These are phyloP conservation scores for Thunnus albacares DNA, from an alignment of 2,797 vertebrate species.

Conservation along the genomic window DNA sequence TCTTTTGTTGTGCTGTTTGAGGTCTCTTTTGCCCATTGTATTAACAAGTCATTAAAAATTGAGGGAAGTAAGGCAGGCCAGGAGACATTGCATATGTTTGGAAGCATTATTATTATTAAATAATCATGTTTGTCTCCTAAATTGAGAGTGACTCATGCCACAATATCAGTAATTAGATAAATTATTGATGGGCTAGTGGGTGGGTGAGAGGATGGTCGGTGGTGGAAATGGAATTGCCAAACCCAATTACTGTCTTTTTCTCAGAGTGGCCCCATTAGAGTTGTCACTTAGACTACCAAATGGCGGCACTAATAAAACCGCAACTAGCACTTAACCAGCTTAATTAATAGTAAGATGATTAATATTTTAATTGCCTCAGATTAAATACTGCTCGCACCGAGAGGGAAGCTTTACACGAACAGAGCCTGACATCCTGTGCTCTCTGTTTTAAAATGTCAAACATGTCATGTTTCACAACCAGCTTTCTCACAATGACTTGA, in stretches of 20 bases:
- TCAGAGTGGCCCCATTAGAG: conserved; percentile 89
- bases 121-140: conserved; percentile 94
- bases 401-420: conserved; percentile 47
- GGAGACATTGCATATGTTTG: conserved; percentile 90
- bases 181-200: conserved; percentile 92
- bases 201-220: conserved; percentile 84
- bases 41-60: conserved; percentile 90
- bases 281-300: conserved; percentile 91
- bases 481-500: conserved; percentile 17
- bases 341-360: conserved; percentile 93
- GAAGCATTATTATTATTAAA: conserved; percentile 94
- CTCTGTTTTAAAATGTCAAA: conserved; percentile 52
- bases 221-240: conserved; percentile 94
- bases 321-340: conserved; percentile 87
- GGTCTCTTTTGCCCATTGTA: conserved; percentile 82
- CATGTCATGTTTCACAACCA: conserved; percentile 40
- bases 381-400: conserved; percentile 76
- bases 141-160: conserved; percentile 94
- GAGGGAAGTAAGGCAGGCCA: conserved; percentile 75
- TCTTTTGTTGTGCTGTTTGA: conserved; percentile 87
- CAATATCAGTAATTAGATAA: conserved; percentile 95
- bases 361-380: conserved; percentile 89
- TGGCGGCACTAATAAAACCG: conserved; percentile 86
- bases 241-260: conserved; percentile 90
- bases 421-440: conserved; percentile 26